Conservation (phyloP, 1,140 invertebrate species). For the Drosophila pseudoananassae region DNA sequence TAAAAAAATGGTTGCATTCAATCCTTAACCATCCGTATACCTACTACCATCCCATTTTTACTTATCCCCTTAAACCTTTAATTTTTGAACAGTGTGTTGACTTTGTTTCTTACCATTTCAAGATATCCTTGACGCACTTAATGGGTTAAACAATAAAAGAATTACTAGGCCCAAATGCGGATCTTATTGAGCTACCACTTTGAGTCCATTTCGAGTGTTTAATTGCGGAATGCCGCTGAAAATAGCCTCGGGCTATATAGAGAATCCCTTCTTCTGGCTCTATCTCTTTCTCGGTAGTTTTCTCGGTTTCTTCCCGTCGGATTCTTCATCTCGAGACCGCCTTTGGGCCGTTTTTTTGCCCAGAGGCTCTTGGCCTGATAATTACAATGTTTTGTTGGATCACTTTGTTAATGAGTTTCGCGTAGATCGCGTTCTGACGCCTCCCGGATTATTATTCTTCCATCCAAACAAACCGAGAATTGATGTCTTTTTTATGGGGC, state of each 20-base stretch:
- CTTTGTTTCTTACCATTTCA: neutral
- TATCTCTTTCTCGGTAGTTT: slow-evolving; percentile 4
- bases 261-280: slow-evolving; percentile 22
- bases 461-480: slow-evolving; percentile 68
- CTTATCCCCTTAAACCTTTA: no score
- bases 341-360: slow-evolving; percentile 8
- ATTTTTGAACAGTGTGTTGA: neutral
- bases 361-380: slow-evolving; percentile 38
- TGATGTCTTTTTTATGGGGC: slow-evolving; percentile 80
- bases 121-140: neutral
- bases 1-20: no score
- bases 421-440: slow-evolving; percentile 48
- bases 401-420: slow-evolving; percentile 80
- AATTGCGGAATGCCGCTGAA: slow-evolving; percentile 75
- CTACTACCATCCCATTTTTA: no score
- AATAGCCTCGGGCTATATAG: slow-evolving; percentile 73
- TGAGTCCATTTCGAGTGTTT: slow-evolving; percentile 66
- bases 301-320: neutral
- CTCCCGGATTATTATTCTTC: slow-evolving; percentile 55
- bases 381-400: slow-evolving; percentile 81
- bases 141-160: neutral
- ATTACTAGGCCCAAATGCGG: slow-evolving; percentile 13
- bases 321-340: slow-evolving; percentile 5
- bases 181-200: slow-evolving; percentile 43
- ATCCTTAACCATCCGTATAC: no score